Evolutionary conservation across 2,797 vertebrate species (phyloP).

Genomic region (Hoplostethus atlanticus): DNA sequence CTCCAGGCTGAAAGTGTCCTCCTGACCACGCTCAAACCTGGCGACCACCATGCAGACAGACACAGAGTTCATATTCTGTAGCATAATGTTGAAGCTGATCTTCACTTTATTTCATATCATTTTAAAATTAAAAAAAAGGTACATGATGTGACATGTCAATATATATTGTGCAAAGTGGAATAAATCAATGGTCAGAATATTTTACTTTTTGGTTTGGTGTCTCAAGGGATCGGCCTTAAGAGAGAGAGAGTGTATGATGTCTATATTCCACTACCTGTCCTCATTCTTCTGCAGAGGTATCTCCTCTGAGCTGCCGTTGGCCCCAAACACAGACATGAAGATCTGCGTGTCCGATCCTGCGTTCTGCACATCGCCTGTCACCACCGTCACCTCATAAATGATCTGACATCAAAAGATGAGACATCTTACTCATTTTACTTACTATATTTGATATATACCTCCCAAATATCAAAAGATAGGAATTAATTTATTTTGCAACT

Average conservation of each 20-base stretch:
- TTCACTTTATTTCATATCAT: background rate
- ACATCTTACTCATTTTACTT: background rate
- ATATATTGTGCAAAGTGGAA: too few species aligned
- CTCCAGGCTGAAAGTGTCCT: slow-evolving; percentile 94
- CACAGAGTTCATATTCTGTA: background rate
- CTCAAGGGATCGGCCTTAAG: too few species aligned
- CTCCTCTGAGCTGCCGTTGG: slow-evolving; percentile 93
- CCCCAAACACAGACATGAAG: slow-evolving; percentile 93
- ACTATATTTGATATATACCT: background rate
- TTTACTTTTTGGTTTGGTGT: too few species aligned
- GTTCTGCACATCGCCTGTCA: slow-evolving; percentile 91
- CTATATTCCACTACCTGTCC: slow-evolving; percentile 86
- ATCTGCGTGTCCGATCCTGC: slow-evolving; percentile 91
- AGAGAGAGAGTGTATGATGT: background rate
- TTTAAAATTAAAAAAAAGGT: background rate
- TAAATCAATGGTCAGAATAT: too few species aligned
- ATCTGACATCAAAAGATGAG: slow-evolving; percentile 75
- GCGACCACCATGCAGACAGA: slow-evolving; percentile 20
- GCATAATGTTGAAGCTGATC: background rate
- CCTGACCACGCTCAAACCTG: slow-evolving; percentile 96
- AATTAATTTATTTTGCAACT: too few species aligned
- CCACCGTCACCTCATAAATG: slow-evolving; percentile 91
- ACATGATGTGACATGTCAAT: background rate
- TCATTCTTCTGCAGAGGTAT: slow-evolving; percentile 92
- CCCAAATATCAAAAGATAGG: background rate